Evolutionary conservation across 2,113 vertebrate genomes (phyloP).

Genomic region (Cottus gobio): DNA sequence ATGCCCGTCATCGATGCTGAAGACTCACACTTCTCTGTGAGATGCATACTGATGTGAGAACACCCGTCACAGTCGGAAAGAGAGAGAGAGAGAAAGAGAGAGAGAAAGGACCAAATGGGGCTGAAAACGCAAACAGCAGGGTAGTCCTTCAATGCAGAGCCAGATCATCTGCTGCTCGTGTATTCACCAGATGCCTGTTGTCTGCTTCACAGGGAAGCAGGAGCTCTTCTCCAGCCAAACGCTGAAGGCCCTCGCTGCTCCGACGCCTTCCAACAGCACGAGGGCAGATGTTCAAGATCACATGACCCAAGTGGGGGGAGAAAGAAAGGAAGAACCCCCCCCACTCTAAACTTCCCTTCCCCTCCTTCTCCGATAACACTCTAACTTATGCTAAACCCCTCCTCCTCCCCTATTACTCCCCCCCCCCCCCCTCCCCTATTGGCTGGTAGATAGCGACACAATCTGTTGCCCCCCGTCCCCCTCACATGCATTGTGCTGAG

Average conservation of each 20-base stretch:
- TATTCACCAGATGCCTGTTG: conserved; percentile 19
- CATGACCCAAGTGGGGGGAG: conserved; percentile 45
- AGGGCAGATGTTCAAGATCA: conserved; percentile 53
- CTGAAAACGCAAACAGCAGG: background rate
- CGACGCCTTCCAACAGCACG: conserved; percentile 55
- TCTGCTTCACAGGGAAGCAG: conserved; percentile 88
- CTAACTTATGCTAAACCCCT: conserved; percentile 69
- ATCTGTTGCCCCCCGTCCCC: conserved; percentile 72
- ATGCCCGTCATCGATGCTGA: background rate
- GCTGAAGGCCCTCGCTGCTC: conserved; percentile 82
- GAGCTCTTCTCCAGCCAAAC: conserved; percentile 93
- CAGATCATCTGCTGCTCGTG: background rate
- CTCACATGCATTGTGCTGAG: conserved; percentile 48
- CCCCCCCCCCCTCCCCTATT: conserved; percentile 23
- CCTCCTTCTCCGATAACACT: conserved; percentile 65
- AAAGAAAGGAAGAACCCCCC: conserved; percentile 55
- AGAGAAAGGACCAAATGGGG: background rate
- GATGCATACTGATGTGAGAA: too few species aligned
- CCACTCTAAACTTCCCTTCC: conserved; percentile 40
- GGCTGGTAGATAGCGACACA: conserved; percentile 75
- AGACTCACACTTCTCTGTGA: background rate
- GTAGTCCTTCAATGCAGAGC: background rate
- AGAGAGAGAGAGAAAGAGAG: background rate
- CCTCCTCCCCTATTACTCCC: conserved; percentile 10
- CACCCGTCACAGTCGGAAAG: background rate